Percentiles rank a stretch among this genome's conserved stretches.
These are phyloP conservation scores for Butorides virescens DNA, from an alignment of 2,113 vertebrate species.

Conservation along the genomic window DNA sequence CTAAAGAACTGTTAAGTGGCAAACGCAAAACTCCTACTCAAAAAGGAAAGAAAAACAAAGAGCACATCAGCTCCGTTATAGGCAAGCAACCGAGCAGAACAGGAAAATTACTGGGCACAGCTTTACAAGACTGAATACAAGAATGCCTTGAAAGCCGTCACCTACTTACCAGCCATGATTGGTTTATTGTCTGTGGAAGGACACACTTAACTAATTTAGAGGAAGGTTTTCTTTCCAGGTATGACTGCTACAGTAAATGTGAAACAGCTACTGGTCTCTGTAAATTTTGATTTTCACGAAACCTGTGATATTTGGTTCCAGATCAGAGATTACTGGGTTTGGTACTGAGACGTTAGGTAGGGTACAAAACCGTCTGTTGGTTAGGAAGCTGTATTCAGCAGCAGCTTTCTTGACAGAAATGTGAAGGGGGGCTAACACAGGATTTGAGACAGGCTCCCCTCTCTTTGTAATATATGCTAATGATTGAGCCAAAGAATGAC, in stretches of 20 bases:
- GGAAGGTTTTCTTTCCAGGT: background rate
- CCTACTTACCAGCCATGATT: accelerated
- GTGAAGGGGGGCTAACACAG: background rate
- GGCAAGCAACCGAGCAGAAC: background rate
- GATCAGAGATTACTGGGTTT: background rate
- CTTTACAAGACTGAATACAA: background rate
- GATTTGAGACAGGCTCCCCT: background rate
- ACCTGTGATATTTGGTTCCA: background rate
- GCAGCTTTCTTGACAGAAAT: background rate
- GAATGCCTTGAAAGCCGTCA: background rate
- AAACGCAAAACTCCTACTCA: constrained; percentile 28
- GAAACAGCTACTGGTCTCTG: background rate
- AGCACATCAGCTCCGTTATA: background rate
- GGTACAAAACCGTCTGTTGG: background rate
- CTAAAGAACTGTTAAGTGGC: constrained; percentile 9
- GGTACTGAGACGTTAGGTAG: background rate
- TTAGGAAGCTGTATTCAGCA: background rate
- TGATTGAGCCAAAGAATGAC: background rate
- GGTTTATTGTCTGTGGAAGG: background rate
- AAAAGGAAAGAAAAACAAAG: constrained; percentile 33
- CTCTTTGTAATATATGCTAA: background rate
- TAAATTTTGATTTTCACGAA: background rate
- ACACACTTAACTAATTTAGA: background rate
- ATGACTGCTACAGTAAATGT: background rate
- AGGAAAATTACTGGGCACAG: background rate